These are phyloP conservation scores for Mythimna vitellina DNA, from an alignment of 2,888 invertebrate species.

Conservation along the genomic window DNA sequence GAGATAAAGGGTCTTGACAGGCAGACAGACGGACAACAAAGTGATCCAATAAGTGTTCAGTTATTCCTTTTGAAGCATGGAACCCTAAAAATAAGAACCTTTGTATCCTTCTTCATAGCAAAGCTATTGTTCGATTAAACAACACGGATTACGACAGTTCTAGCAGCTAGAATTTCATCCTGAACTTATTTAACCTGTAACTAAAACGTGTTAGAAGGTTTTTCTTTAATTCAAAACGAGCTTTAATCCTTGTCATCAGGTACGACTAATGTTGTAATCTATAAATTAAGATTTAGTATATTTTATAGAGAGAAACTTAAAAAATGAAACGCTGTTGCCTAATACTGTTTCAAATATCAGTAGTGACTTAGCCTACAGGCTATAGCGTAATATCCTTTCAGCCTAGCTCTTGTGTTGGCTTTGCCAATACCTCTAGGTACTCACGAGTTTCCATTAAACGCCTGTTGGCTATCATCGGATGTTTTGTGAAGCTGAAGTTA, in stretches of 20 bases:
- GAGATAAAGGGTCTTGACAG: no score
- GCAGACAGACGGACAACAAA: no score
- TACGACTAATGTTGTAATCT: neutral
- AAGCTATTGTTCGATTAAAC: no score
- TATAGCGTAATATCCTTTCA: conserved; percentile 44
- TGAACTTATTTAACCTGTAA: neutral
- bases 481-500: conserved; percentile 27
- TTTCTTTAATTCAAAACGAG: neutral
- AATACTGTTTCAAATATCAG: conserved; percentile 34
- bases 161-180: neutral
- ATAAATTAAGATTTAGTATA: no score
- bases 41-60: no score
- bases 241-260: no score
- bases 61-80: no score
- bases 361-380: conserved; percentile 29
- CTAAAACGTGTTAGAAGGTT: neutral
- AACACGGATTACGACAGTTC: neutral
- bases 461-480: conserved; percentile 30
- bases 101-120: no score
- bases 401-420: conserved; percentile 32
- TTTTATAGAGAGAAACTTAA: neutral
- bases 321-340: neutral
- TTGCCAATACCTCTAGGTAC: conserved; percentile 14
- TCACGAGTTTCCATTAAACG: conserved; percentile 27
- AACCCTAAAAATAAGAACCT: no score